Evolutionary conservation across 2,113 vertebrate genomes (phyloP), one percentile per base, ranked within the genome.

Genomic region (Notothenia rossii): DNA sequence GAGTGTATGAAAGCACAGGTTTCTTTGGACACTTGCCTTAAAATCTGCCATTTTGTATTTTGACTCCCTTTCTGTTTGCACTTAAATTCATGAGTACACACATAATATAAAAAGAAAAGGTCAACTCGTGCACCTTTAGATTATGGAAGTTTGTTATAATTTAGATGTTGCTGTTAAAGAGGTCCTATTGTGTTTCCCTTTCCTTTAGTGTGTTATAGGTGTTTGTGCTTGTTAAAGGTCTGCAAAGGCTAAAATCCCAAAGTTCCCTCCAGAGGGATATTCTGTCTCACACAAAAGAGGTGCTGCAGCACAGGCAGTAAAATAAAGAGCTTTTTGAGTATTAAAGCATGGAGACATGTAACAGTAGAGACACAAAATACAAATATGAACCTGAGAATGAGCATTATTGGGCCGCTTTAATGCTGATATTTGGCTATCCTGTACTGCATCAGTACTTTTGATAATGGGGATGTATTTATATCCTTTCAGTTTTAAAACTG

Each of bases 371-470:
- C 36, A 40, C 36, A 40, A 40, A 7, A 40, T 40, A 40, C 36
- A 8, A 40, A 40, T 40, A 40, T 40, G 36, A 40, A 1, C 36
- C 36, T 40, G 36, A 40, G 5, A 40, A 40, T 7, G 36, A 40
- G 36, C 7, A 40, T 40, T 1, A 7, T 40, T 7, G 36, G 36
- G 36, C 36, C 36, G 1, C 36, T 40, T 40, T 10, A 7, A 63
- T 33, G 12, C 60, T 71, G 11, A 79, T 20, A 48, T 55, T 64
- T 56, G 53, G 48, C 33, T 72, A 46, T 69, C 69, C 12, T 86
- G 86, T 92, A 90, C 84, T 89, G 87, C 81, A 91, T 83, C 90
- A 90, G 91, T 90, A 89, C 85, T 66, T 66, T 29, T 72, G 75
- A 54, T 69, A 75, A 45, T 45, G 10, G 14, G 49, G 9, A 40